Evolutionary conservation across 2,888 invertebrate genomes (phyloP), one percentile per base, ranked within the genome.

Genomic region (Baronia brevicornis): DNA sequence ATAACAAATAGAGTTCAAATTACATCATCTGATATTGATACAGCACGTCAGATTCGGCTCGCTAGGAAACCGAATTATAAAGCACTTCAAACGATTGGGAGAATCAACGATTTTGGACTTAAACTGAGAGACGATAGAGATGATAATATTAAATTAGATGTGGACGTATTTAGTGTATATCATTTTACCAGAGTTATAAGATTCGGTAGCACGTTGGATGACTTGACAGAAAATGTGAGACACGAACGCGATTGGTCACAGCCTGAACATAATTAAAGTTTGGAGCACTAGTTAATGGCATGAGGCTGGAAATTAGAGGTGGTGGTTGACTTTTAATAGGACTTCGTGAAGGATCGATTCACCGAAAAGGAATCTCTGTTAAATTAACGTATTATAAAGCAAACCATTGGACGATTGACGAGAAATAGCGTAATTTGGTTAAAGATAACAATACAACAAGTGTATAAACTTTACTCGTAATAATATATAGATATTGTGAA

Each of bases 191-290:
- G 60, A 48, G 57, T 44, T 66, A 60, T 64, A 72, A 65, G 69
- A 72, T 74, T 71, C 84, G 67, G 84, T 84, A 84, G 84, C 84
- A 78, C 75, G 80, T 70, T 63, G 84, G 68, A 82, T 84, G 84
- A 84, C 84, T 80, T 51, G 80, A 70, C 63, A 78, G 69, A 80
- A 75, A 71, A 62, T 62, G 60, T 66, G 75, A 72, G 80, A 79
- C 82, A 84, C 80, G 84, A 84, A 72, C 77, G 63, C 77, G 71
- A 84, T 84, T 84, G 84, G 84, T 78, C 82, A 84, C 84, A 84
- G 80, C 64, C 74, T 57, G 75, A 79, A 84, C 71, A 75, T 82
- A 84, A 84, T 84, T 84, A 84, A 84, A 84, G 80, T 84, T 84
- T 77, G 77, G 79, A 74, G 73, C 74, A 77, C 70, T 72, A 72